A percentile compares a stretch with the other conserved stretches of the same genome.
Evolutionary conservation across 2,888 invertebrate genomes (phyloP).

Genomic region (Andricus quercusramuli): DNA sequence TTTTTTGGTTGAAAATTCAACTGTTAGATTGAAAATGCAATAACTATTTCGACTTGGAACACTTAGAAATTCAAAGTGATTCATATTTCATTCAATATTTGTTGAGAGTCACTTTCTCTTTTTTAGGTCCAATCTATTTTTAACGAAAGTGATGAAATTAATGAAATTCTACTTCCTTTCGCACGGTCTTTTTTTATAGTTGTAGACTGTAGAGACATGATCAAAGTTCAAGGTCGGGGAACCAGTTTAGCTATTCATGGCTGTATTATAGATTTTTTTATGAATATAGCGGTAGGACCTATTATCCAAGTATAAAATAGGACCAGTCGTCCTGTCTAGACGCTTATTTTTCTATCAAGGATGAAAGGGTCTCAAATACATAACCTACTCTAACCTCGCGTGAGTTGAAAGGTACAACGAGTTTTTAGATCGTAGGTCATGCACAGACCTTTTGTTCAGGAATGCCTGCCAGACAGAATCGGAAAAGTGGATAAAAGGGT

Average conservation of each 20-base stretch:
- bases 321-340: constrained; percentile 19
- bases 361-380: not conserved
- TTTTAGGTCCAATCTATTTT: not conserved
- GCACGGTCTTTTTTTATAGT: not conserved
- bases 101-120: not conserved
- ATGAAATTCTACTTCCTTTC: constrained; percentile 11
- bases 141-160: not conserved
- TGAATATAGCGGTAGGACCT: not conserved
- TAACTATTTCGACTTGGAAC: too few species aligned
- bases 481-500: not conserved
- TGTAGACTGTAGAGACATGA: not conserved
- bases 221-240: constrained; percentile 8
- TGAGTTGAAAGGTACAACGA: constrained; percentile 17
- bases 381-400: constrained; percentile 2
- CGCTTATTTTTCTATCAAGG: constrained; percentile 3
- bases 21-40: too few species aligned
- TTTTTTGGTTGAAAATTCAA: too few species aligned
- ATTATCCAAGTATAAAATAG: not conserved
- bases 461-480: not conserved
- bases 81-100: too few species aligned
- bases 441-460: not conserved
- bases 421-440: constrained; percentile 23
- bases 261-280: not conserved
- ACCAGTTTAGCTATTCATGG: constrained; percentile 11
- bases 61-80: too few species aligned